Percentiles rank a stretch among this genome's conserved stretches.
These are phyloP conservation scores for Heterochromis multidens DNA, from an alignment of 2,113 vertebrate genomes.

Conservation along the genomic window DNA sequence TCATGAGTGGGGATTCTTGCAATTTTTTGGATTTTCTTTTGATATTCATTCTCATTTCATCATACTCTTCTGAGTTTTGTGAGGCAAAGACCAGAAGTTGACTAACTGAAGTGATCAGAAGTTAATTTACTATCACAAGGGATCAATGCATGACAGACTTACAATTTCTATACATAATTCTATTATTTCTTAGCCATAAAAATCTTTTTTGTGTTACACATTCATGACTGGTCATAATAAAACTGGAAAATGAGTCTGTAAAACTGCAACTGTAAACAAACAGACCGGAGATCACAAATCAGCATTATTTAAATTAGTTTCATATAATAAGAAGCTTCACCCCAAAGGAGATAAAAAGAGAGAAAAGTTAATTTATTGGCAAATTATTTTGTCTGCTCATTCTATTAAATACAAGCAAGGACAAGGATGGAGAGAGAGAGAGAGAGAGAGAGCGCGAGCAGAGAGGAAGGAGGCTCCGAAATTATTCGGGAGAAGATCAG, in stretches of 20 bases:
- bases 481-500: slow-evolving; percentile 40
- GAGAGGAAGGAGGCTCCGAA: background rate
- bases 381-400: slow-evolving; percentile 5
- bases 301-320: slow-evolving; percentile 34
- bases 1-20: too few relatives aligned
- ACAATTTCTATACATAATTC: background rate
- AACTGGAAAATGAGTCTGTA: slow-evolving; percentile 18
- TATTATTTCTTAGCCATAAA: background rate
- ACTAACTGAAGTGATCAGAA: too few relatives aligned
- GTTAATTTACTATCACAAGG: too few relatives aligned
- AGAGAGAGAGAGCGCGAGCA: background rate
- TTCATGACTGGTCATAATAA: background rate
- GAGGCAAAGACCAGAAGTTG: too few relatives aligned
- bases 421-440: background rate
- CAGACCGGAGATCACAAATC: slow-evolving; percentile 28
- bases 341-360: background rate
- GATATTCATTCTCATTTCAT: too few relatives aligned
- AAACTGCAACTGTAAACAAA: slow-evolving; percentile 41
- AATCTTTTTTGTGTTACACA: background rate
- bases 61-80: too few relatives aligned
- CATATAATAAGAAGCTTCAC: slow-evolving; percentile 17
- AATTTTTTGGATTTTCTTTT: too few relatives aligned
- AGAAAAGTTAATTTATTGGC: slow-evolving; percentile 18
- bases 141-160: fast-evolving
- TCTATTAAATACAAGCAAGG: background rate